phyloP scores from a whole-genome alignment of 1,140 invertebrate genomes.

The Drosophila paulistorum region DNA sequence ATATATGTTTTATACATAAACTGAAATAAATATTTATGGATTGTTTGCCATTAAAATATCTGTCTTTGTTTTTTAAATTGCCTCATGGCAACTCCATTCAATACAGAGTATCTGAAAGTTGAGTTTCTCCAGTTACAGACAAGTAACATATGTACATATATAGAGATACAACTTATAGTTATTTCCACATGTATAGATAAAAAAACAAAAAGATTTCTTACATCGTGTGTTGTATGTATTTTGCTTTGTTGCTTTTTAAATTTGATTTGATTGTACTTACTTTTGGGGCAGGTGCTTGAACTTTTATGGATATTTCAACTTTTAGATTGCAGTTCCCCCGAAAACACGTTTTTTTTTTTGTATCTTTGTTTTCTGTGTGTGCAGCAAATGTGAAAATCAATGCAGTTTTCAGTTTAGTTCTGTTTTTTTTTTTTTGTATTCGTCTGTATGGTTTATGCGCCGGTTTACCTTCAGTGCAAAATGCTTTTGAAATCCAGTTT shows the following conservation, averaged over 20 bases:
- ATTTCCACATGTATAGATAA: constrained; percentile 53
- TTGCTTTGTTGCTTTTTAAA: constrained; percentile 39
- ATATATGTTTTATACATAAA: too few relatives aligned
- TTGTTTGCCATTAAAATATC: too few relatives aligned
- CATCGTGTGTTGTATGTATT: constrained; percentile 4
- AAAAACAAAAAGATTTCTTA: constrained; percentile 69
- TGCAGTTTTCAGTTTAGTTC: constrained; percentile 73
- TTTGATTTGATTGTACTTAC: constrained; percentile 40
- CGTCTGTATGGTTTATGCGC: constrained; percentile 60
- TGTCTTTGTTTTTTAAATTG: too few relatives aligned
- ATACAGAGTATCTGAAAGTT: not conserved
- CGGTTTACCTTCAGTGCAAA: constrained; percentile 71
- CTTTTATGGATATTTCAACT: constrained; percentile 47
- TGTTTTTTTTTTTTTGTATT: constrained; percentile 25
- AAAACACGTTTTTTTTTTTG: constrained; percentile 31
- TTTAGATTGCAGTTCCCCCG: constrained; percentile 21
- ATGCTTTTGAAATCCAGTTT: constrained; percentile 76
- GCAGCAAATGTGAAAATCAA: constrained; percentile 43
- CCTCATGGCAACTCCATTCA: not conserved
- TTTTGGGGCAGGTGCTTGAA: constrained; percentile 77
- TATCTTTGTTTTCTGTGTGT: constrained; percentile 26
- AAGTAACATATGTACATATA: not conserved
- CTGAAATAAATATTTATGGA: too few relatives aligned
- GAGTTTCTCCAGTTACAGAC: constrained; percentile 47
- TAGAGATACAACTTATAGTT: not conserved